These are phyloP conservation scores for Sander vitreus DNA, from an alignment of 2,113 vertebrate genomes.

Conservation along the genomic window DNA sequence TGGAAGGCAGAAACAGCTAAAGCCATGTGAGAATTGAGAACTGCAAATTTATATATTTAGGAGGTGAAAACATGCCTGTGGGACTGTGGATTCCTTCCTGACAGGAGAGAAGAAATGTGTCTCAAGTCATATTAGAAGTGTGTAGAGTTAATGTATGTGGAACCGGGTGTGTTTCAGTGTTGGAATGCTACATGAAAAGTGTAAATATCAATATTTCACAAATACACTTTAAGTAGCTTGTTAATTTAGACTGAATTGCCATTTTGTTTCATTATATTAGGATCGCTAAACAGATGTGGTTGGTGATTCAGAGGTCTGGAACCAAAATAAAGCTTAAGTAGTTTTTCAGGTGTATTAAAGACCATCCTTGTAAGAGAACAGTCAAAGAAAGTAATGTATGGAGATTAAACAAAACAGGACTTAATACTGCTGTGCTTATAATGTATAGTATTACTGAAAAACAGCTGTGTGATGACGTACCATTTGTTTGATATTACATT, in stretches of 20 bases:
- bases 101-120: constrained; percentile 29
- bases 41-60: constrained; percentile 40
- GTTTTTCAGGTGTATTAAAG: not conserved
- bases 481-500: not conserved
- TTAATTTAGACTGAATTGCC: not conserved
- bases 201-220: not conserved
- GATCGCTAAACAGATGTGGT: not conserved
- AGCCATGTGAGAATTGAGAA: constrained; percentile 31
- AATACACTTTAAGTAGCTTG: not conserved
- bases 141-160: not conserved
- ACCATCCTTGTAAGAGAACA: not conserved
- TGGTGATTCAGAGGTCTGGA: not conserved
- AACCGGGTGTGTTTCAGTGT: not conserved
- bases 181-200: not conserved
- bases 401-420: not conserved
- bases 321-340: not conserved
- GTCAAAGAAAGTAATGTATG: not conserved
- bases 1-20: constrained; percentile 11
- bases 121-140: constrained; percentile 1
- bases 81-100: constrained; percentile 26
- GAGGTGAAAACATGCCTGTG: constrained; percentile 38
- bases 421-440: not conserved
- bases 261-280: not conserved
- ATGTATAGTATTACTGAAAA: not conserved
- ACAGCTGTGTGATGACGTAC: not conserved